Evolutionary conservation across 1,140 invertebrate genomes (phyloP), one percentile per base, ranked within the genome.

Genomic region (Calephelis nemesis): DNA sequence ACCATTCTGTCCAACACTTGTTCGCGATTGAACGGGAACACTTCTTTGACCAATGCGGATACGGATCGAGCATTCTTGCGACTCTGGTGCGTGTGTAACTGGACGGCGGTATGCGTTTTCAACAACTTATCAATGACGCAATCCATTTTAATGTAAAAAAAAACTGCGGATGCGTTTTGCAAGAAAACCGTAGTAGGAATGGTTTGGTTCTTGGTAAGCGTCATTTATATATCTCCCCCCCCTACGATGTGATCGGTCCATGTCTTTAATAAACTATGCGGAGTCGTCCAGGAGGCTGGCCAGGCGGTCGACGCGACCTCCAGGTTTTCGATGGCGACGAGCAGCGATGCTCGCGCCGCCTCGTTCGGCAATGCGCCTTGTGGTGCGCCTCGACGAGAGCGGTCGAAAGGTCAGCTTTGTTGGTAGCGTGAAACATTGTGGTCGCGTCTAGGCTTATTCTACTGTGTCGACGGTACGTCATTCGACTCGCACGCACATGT

Each of bases 1-100:
- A 52, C 50, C 13, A 52, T 52, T 52, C 13, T n/a, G 50, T 52
- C 19, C 50, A 52, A 52, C 13, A 52, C 13, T 52, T 9, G 50
- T 52, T 52, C 50, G 13, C 50, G 50, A 52, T 52, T 52, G 50
- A 52, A 52, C 50, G 50, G 50, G 12, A 52, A 52, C 50, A 52
- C 50, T 13, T 50, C 49, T 7, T 50, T 50, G 49, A 50, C 50
- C 50, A 52, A 19, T 9, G 50, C n/a, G 50, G 50, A 52, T 19
- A 52, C 50, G 13, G 50, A 52, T 9, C 13, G 50, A 52, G 13
- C 4, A 52, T 15, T 52, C 13, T 52, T 52, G 50, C 13, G 13
- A 52, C 50, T n/a, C 50, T 52, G 2, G 50, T 52, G 7, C 50
- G 50, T 52, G 13, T 52, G 13, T 7, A 52, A 52, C 13, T 52